A percentile compares a stretch with the other conserved stretches of the same genome.
Conservation (phyloP, 2,888 invertebrate species). For the Dromius quadrimaculatus region DNA sequence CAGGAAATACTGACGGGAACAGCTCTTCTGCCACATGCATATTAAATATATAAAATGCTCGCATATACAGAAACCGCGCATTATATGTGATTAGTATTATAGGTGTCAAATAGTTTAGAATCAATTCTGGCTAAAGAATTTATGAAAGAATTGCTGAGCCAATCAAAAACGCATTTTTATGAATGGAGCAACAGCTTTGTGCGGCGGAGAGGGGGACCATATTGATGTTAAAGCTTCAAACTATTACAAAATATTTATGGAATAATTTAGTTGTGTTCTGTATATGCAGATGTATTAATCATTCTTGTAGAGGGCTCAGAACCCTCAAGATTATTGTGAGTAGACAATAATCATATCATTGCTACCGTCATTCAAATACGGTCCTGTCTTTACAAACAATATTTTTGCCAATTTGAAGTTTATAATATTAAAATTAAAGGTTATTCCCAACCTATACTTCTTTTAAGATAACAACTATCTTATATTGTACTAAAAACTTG, state of each 20-base stretch:
- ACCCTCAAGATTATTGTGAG: conserved; percentile 67
- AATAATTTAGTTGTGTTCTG: conserved; percentile 46
- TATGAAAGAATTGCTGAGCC: conserved; percentile 68
- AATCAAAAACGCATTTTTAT: conserved; percentile 64
- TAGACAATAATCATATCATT: conserved; percentile 66
- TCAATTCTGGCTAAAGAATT: conserved; percentile 43
- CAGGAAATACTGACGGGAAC: conserved; percentile 33
- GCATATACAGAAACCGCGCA: conserved; percentile 52
- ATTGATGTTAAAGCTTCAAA: conserved; percentile 20
- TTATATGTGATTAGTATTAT: conserved; percentile 38
- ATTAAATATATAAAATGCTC: conserved; percentile 40
- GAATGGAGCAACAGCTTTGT: conserved; percentile 38
- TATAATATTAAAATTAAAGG: too few species aligned
- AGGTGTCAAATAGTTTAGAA: conserved; percentile 34
- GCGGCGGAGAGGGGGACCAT: conserved; percentile 44
- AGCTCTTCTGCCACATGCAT: conserved; percentile 36
- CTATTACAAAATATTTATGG: conserved; percentile 29
- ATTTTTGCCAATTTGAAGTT: too few species aligned
- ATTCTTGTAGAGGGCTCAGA: conserved; percentile 37
- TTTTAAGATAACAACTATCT: too few species aligned
- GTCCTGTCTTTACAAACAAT: too few species aligned
- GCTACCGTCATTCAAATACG: too few species aligned
- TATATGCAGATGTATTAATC: conserved; percentile 46
- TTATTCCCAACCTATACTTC: too few species aligned
- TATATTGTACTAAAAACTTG: too few species aligned